These are phyloP conservation scores for Ganaspis sp. DNA, from an alignment of 1,140 invertebrate genomes.

Conservation along the genomic window DNA sequence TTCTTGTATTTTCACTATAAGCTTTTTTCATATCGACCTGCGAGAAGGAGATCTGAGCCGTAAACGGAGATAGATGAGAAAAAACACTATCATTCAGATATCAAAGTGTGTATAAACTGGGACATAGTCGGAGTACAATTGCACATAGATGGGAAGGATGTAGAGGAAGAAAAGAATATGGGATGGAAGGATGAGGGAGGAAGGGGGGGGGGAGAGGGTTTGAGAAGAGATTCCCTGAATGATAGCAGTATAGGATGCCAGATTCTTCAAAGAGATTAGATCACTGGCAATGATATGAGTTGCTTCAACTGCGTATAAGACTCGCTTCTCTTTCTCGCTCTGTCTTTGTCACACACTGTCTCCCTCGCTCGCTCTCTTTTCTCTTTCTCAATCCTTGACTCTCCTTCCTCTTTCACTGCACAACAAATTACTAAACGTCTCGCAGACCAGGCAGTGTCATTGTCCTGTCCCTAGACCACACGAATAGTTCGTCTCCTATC, in stretches of 20 bases:
- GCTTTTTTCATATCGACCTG: too few species aligned
- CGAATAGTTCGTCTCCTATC: not conserved
- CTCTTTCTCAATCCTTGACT: conserved; percentile 32
- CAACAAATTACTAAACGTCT: conserved; percentile 65
- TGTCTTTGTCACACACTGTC: conserved; percentile 26
- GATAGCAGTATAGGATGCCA: conserved; percentile 70
- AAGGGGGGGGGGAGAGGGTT: conserved; percentile 25
- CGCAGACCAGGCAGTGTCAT: conserved; percentile 41
- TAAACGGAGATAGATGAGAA: conserved; percentile 15
- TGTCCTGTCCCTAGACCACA: conserved; percentile 46
- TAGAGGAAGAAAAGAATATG: conserved; percentile 34
- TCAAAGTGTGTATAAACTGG: conserved; percentile 58
- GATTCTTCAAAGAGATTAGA: conserved; percentile 69
- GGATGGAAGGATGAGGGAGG: conserved; percentile 31
- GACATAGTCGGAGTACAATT: not conserved
- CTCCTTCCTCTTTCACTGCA: conserved; percentile 27
- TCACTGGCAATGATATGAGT: conserved; percentile 60
- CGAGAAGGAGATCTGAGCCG: too few species aligned
- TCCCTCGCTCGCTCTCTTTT: conserved; percentile 34
- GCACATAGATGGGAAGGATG: conserved; percentile 18
- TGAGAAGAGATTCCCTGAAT: conserved; percentile 57
- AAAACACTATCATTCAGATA: conserved; percentile 63
- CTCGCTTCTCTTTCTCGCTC: conserved; percentile 21
- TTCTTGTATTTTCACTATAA: too few species aligned
- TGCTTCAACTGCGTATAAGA: conserved; percentile 51